Evolutionary conservation across 2,888 invertebrate species (phyloP).

Genomic region (Nycteola revayana): DNA sequence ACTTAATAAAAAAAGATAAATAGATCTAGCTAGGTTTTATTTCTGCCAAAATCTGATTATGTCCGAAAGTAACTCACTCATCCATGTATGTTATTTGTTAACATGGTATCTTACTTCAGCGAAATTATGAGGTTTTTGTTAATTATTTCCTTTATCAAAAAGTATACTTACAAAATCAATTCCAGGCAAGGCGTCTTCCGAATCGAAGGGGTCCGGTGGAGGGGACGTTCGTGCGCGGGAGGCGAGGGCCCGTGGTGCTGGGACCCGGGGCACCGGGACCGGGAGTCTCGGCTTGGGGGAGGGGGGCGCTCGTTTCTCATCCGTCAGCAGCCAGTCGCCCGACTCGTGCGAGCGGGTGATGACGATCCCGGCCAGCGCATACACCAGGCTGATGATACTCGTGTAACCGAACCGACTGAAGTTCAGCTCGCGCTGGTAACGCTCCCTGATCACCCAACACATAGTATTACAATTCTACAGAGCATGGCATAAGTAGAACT

Average conservation of each 20-base stretch:
- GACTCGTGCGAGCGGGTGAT: constrained; percentile 31
- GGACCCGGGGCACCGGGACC: constrained; percentile 9
- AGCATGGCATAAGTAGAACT: no score
- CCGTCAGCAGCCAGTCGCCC: constrained; percentile 43
- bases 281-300: constrained; percentile 9
- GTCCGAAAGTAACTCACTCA: no score
- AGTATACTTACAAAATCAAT: constrained; percentile 60
- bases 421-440: constrained; percentile 54
- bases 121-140: no score
- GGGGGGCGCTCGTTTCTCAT: constrained; percentile 9
- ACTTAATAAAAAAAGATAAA: no score
- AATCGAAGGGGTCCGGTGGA: constrained; percentile 19
- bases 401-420: constrained; percentile 54
- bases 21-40: no score
- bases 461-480: no score
- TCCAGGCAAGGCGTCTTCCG: constrained; percentile 59
- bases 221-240: constrained; percentile 6
- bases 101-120: no score
- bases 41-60: no score
- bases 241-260: constrained; percentile 4
- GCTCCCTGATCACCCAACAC: constrained; percentile 46
- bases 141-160: no score
- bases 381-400: constrained; percentile 51
- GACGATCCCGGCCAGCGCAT: constrained; percentile 37
- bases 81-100: no score